Base-by-base conservation (phyloP, 1,140 invertebrate genomes). In the Cotesia chilonis region DNA sequence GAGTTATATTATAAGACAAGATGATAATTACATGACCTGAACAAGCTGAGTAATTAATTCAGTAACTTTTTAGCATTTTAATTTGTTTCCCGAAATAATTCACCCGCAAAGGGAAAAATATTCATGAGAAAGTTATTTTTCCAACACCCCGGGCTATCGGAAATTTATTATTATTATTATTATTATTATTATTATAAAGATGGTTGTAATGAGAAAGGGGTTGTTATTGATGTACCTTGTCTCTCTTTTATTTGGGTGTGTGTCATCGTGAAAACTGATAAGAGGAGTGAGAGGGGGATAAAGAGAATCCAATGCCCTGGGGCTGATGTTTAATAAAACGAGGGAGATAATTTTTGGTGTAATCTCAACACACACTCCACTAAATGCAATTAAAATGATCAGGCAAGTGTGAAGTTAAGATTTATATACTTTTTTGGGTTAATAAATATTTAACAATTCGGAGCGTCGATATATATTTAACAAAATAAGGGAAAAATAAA, bases 371-470 rank as follows among this genome's bases (percentile, higher is more conserved):
- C 17, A 59, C 57, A 59, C 14, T 59, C 57, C 20, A 59, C 57
- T 59, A 59, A 59, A 59, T 59, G 57, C 57, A 59, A 59, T 59
- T 59, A 59, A 59, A 59, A 59, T 59, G 57, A 59, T 28, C 57
- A 59, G 57, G 57, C 14, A 20, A 59, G 57, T 59, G 57, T 59
- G 20, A 59, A 59, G 17, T 17, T 14, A 59, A 59, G 57, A 59
- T 59, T 59, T 59, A 59, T 59, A 59, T 17, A 59, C 57, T 59
- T 59, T 17, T 55, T 9, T 47, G 41, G 41, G 41, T 47, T 47
- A 47, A 6, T 47, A 47, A 47, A 47, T 47, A 47, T 28, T 28
- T 1, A 28, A 28, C 28, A 28, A 28, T 28, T 28, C 28, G 28
- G 1, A 28, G 28, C 2, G 3, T 28, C 28, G 28, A 28, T 28